Evolutionary conservation across 1,140 invertebrate species (phyloP), one percentile per base, ranked within the genome.

Genomic region (Drosophila santomea): DNA sequence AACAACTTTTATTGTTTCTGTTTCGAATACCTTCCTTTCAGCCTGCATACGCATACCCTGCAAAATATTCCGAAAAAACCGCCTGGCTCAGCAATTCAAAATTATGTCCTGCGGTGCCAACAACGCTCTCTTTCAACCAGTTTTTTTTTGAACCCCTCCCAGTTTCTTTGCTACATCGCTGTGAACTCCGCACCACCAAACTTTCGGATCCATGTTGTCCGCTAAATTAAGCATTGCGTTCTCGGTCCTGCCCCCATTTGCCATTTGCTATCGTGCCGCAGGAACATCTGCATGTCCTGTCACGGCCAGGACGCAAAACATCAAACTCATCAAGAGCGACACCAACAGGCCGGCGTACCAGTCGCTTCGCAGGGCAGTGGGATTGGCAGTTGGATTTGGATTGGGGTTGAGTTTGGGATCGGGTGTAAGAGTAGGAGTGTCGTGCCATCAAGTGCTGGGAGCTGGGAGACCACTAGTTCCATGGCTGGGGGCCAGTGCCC

Each of bases 261-360:
- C 32, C 32, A n/a, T 48, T 23, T 23, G 44, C 20, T 35, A 47
- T 32, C 17, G 32, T 32, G 71, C 47, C 64, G 60, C 71, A 82
- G 78, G 48, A 81, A 80, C 83, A 88, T 86, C 88, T 88, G 83
- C 85, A 90, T 90, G 85, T 90, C 78, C 85, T 90, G 85, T 90
- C 85, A 90, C 71, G 67, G 78, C 43, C 85, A 90, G 74, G 74
- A 85, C 74, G 64, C 71, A 88, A 86, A 88, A 86, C 82, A 86
- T 86, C 83, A 85, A 86, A 86, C 82, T 86, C 82, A 86, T 86
- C 82, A 86, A 54, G 55, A 67, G 68, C 82, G 75, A 86, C 82
- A 86, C 69, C 82, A 82, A 47, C 63, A 80, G 73, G 17, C 35
- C 1, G 28, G 35, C 56, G 28, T 41, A 17, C 8, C 25, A 44